Evolutionary conservation across 2,888 invertebrate genomes (phyloP), one percentile per base, ranked within the genome.

Genomic region (Sisyra nigra): DNA sequence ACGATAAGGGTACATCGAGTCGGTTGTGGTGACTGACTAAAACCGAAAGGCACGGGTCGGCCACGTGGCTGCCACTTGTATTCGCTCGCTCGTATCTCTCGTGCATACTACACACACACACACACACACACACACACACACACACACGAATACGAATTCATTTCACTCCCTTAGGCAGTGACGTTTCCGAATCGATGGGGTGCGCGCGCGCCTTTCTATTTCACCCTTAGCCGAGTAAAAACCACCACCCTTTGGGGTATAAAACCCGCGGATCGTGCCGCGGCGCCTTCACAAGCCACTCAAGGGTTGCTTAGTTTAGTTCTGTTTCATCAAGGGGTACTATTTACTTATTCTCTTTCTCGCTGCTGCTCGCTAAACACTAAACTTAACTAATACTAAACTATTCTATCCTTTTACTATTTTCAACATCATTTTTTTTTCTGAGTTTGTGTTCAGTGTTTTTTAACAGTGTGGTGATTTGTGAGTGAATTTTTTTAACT

Each of bases 251-350:
- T 11, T 34, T 40, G 24, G 40, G 43, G 46, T 69, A 71, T 70
- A 68, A 68, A 68, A 60, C 63, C 55, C 60, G 53, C 50, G 56
- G 56, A 59, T 57, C 57, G 56, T 55, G 60, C 57, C 57, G 51
- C 59, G 59, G 56, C 54, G 54, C 59, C 62, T 62, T 56, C 66
- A 68, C 57, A 69, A 67, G 69, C 24, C 63, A 68, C 69, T 68
- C 67, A 67, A 67, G 69, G 68, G 64, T 57, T 59, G 65, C 66
- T 62, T 66, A 57, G 65, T 63, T 59, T 60, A 60, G 60, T 59
- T 60, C 55, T 54, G 57, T 59, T 58, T 54, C 52, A 24, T 53
- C 55, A 54, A 54, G 54, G 54, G 53, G 48, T 48, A 52, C 51
- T 50, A 31, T 38, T 41, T 24, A 15, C 24, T n/a, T 34, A 33